Conservation (phyloP, 1,140 invertebrate species). For the Nephila pilipes region DNA sequence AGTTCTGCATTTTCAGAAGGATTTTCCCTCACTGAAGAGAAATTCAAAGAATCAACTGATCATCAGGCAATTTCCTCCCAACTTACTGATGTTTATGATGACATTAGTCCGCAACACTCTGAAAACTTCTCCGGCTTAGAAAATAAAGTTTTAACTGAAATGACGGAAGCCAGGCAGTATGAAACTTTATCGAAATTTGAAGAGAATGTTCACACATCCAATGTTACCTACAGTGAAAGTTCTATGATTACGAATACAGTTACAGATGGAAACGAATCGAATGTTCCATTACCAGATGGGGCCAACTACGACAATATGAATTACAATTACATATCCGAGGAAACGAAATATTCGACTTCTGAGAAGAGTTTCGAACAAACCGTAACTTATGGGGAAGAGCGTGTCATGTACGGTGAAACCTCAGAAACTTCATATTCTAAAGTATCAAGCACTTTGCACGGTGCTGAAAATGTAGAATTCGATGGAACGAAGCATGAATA, state of each 20-base stretch:
- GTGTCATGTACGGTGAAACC: not conserved
- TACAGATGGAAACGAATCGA: not conserved
- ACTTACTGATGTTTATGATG: constrained; percentile 20
- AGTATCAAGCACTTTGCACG: not conserved
- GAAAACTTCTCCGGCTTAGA: constrained; percentile 43
- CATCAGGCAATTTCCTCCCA: not conserved
- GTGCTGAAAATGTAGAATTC: not conserved
- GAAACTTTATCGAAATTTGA: constrained; percentile 52
- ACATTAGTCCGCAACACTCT: constrained; percentile 30
- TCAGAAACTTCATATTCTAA: not conserved
- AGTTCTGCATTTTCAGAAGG: not conserved
- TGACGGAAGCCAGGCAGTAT: constrained; percentile 43
- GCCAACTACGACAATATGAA: constrained; percentile 7
- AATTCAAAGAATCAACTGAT: not conserved
- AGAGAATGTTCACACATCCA: constrained; percentile 45
- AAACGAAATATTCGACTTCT: not conserved
- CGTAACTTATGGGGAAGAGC: not conserved
- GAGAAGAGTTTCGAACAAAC: constrained; percentile 2
- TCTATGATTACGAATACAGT: constrained; percentile 18
- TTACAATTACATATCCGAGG: constrained; percentile 20
- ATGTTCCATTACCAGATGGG: not conserved
- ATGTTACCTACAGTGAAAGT: constrained; percentile 31
- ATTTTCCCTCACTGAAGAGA: not conserved
- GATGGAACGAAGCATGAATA: too few relatives aligned
- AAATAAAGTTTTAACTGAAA: constrained; percentile 54